phyloP scores from a whole-genome alignment of 2,888 invertebrate genomes.

The Luffia ferchaultella region DNA sequence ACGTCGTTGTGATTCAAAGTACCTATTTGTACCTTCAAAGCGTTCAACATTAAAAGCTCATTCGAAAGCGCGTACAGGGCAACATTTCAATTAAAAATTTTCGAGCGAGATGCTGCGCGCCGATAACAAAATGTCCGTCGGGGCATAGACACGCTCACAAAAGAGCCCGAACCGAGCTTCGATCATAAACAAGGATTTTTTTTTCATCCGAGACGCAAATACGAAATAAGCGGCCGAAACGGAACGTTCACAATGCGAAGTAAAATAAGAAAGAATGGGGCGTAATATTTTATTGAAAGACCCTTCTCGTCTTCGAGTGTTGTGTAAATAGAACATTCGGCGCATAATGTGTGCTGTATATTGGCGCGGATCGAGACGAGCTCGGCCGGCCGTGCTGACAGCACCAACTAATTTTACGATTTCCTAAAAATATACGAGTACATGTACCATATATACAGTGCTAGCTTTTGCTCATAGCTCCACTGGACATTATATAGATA shows the following conservation, averaged over 20 bases:
- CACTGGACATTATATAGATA: no score
- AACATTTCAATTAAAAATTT: slow-evolving; percentile 42
- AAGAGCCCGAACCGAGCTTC: slow-evolving; percentile 3
- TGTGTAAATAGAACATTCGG: slow-evolving; percentile 56
- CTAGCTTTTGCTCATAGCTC: no score
- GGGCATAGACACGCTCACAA: slow-evolving; percentile 1
- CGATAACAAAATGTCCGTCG: slow-evolving; percentile 50
- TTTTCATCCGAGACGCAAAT: slow-evolving; percentile 29
- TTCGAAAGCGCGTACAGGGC: slow-evolving; percentile 19
- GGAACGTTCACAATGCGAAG: slow-evolving; percentile 38
- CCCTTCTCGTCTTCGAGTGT: slow-evolving; percentile 57
- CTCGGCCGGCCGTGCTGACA: background rate
- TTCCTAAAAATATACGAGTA: no score
- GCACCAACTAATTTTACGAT: no score
- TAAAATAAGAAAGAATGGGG: slow-evolving; percentile 53
- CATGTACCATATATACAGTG: no score
- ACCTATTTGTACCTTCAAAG: no score
- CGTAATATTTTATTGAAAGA: slow-evolving; percentile 63
- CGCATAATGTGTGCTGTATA: slow-evolving; percentile 49
- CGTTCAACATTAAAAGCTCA: background rate
- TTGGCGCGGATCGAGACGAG: slow-evolving; percentile 18
- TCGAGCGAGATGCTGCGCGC: slow-evolving; percentile 25
- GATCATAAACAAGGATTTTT: slow-evolving; percentile 22
- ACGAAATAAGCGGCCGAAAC: slow-evolving; percentile 31
- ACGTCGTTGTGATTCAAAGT: no score